Evolutionary conservation across 2,113 vertebrate genomes (phyloP), one percentile per base, ranked within the genome.

Genomic region (Butorides virescens): DNA sequence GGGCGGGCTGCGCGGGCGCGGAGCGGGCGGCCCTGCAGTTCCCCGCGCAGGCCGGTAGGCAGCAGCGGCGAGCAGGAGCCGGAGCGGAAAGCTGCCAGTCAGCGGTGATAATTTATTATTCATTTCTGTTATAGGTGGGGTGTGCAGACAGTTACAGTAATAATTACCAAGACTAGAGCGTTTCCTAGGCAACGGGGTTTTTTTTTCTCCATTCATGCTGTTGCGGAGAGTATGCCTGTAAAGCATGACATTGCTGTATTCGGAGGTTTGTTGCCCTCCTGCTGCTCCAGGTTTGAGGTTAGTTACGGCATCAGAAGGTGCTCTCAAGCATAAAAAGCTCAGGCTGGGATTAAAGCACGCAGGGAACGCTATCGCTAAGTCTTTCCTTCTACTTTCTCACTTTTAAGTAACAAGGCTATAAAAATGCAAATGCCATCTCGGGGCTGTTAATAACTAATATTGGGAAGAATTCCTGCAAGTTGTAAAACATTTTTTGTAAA

Each of bases 71-170:
- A 99, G 99, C 98, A 97, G 94, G 72, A 80, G 96, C 97, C 34
- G 49, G 65, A 71, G 97, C 96, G 95, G 98, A 98, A 98, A 98
- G 98, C 98, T 99, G 99, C 98, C 99, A 99, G 98, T 99, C 99
- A 99, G 98, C 66, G 97, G 95, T 97, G 97, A 96, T 98, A 98
- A 99, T 99, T 99, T 98, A 99, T 99, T 99, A 99, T 99, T 99
- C 99, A 99, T 99, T 98, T 99, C 99, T 98, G 98, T 99, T 99
- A 99, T 99, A 99, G 99, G 99, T 99, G 99, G 99, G 99, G 99
- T 99, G 99, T 99, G 98, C 99, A 98, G 99, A 98, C 99, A 99
- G 99, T 99, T 99, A 99, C 99, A 98, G 99, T 99, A 99, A 99
- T 99, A 99, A 99, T 99, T 99, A 99, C 99, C 98, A 98, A 98